phyloP scores from a whole-genome alignment of 2,888 invertebrate species.

The Protophormia terraenovae region DNA sequence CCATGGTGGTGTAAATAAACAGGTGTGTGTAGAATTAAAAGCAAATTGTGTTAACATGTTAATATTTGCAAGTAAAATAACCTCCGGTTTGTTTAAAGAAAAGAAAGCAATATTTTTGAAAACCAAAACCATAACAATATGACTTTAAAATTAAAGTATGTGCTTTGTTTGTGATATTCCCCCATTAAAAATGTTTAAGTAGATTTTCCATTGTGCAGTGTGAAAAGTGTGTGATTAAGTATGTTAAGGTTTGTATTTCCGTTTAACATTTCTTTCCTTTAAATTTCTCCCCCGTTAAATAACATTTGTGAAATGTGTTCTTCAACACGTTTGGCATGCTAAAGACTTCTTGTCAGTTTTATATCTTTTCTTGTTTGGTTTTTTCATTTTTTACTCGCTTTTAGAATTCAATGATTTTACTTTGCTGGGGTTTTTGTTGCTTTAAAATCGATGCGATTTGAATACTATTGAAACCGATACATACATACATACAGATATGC shows the following conservation, averaged over 20 bases:
- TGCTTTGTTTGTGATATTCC: no score
- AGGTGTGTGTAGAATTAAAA: no score
- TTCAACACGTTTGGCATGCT: slow-evolving; percentile 61
- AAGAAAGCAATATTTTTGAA: no score
- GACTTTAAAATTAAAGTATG: no score
- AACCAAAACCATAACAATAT: no score
- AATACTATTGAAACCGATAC: slow-evolving; percentile 32
- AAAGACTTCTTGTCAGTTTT: slow-evolving; percentile 38
- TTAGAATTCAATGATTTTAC: slow-evolving; percentile 49
- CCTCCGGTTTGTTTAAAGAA: no score
- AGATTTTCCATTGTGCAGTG: slow-evolving; percentile 46
- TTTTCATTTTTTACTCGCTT: slow-evolving; percentile 23
- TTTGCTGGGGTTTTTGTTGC: slow-evolving; percentile 27
- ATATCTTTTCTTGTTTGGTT: not conserved
- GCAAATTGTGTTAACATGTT: no score
- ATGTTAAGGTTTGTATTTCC: slow-evolving; percentile 38
- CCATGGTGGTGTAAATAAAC: no score
- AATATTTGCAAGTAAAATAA: no score
- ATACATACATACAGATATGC: not conserved
- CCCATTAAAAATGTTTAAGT: no score
- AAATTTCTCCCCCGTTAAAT: slow-evolving; percentile 30
- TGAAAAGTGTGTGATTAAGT: slow-evolving; percentile 16
- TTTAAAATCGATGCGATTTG: slow-evolving; percentile 60
- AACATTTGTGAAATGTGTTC: slow-evolving; percentile 62
- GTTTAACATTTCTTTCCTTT: slow-evolving; percentile 38